phyloP scores from a whole-genome alignment of 2,113 vertebrate species.

The Rhinichthys klamathensis region DNA sequence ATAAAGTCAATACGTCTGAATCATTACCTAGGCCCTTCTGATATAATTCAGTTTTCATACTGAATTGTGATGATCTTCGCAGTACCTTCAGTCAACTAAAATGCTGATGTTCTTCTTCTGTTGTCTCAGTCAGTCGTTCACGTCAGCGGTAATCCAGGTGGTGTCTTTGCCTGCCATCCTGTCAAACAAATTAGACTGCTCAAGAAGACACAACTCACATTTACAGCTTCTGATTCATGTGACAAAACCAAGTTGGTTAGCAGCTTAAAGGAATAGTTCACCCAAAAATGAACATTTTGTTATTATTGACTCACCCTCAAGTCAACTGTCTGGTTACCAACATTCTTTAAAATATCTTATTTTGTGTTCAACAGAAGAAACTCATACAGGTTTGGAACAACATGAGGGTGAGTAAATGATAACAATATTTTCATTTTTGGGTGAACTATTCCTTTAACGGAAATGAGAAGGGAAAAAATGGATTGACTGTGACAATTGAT shows the following conservation, averaged over 20 bases:
- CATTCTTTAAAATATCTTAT: too few relatives aligned
- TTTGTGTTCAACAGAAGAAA: too few relatives aligned
- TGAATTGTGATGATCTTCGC: background rate
- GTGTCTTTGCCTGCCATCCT: background rate
- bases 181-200: background rate
- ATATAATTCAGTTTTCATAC: background rate
- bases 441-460: background rate
- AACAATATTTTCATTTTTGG: too few relatives aligned
- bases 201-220: background rate
- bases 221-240: background rate
- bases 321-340: too few relatives aligned
- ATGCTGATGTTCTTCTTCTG: background rate
- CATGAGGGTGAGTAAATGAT: too few relatives aligned
- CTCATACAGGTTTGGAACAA: too few relatives aligned
- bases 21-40: background rate
- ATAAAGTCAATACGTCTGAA: background rate
- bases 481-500: background rate
- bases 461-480: background rate
- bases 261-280: background rate
- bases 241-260: background rate
- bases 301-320: too few relatives aligned
- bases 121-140: background rate
- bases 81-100: background rate
- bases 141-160: conserved; percentile 5
- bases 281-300: too few relatives aligned